Percentiles rank a stretch among this genome's conserved stretches.
Conservation (phyloP, 1,140 invertebrate genomes). For the Bombus turneri region DNA sequence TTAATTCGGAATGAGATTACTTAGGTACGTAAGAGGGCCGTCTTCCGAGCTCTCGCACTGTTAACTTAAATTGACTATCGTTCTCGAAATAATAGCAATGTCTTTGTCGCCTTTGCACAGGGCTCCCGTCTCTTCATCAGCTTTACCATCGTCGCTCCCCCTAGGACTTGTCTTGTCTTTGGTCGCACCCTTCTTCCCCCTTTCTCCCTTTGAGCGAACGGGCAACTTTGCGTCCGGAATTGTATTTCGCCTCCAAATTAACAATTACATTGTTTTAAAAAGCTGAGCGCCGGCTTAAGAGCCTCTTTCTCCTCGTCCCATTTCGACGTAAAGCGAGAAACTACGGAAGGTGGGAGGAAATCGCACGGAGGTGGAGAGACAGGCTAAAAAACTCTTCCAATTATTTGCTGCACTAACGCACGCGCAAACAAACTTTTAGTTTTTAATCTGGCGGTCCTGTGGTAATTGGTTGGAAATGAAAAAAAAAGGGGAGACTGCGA, state of each 20-base stretch:
- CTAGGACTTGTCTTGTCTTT: background rate
- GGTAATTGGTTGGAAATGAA: constrained; percentile 51
- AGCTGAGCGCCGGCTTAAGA: constrained; percentile 57
- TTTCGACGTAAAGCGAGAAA: constrained; percentile 44
- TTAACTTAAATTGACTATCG: constrained; percentile 74
- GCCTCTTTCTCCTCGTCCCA: constrained; percentile 32
- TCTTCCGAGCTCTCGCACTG: constrained; percentile 61
- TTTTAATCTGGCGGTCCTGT: constrained; percentile 48
- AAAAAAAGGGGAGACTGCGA: background rate
- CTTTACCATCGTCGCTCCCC: constrained; percentile 25
- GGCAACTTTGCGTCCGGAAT: constrained; percentile 64
- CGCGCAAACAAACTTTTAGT: constrained; percentile 52
- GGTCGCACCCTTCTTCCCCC: background rate
- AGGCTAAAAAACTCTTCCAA: constrained; percentile 58
- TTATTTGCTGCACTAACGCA: constrained; percentile 62
- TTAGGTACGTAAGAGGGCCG: constrained; percentile 62
- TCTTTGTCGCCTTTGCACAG: constrained; percentile 68
- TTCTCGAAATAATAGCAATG: constrained; percentile 68
- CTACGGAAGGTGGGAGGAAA: constrained; percentile 31
- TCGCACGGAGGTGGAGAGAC: constrained; percentile 6
- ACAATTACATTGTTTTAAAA: constrained; percentile 73
- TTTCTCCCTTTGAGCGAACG: constrained; percentile 52
- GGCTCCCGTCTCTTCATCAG: constrained; percentile 47
- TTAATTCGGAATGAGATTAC: constrained; percentile 72
- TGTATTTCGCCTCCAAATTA: constrained; percentile 70